Evolutionary conservation across 2,797 vertebrate species (phyloP), one percentile per base, ranked within the genome.

Genomic region (Bradypodion pumilum): DNA sequence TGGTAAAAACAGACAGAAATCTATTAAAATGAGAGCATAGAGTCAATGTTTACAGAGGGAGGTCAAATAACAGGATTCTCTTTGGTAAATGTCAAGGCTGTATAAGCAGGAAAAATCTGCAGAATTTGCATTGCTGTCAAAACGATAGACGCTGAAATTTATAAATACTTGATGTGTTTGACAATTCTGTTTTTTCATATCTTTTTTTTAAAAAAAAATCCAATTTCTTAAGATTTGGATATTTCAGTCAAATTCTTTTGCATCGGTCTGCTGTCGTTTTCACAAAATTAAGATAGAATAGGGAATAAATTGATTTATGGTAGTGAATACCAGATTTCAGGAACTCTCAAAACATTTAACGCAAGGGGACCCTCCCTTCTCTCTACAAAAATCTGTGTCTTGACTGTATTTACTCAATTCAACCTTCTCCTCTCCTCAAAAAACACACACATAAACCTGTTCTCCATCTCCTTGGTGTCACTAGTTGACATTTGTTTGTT

Each of bases 31-130:
- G 93, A 92, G 94, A 95, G 91, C 88, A 90, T 88, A 96, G 93
- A 94, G 94, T 96, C 95, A 96, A 94, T 96, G 94, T 96, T 96
- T 96, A 95, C 94, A 93, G 88, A 95, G 89, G 87, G 93, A 96
- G 95, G 95, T 95, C 95, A 96, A 95, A 95, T 93, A 96, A 94
- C 87, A 94, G 93, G 94, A 94, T 93, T 94, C 92, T 93, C 92
- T 92, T 95, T 85, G 78, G 93, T 94, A 96, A 96, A 96, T 95
- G 94, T 95, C 95, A 96, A 92, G 86, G 88, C 83, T 72, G 37
- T 78, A 92, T 74, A 89, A 92, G 88, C 49, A 92, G 89, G 86
- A 90, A 91, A 66, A 65, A 79, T 91, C 89, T 85, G 78, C 27
- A 56, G 78, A 91, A 94, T 96, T 94, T 95, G 90, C 90, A 92